These are phyloP conservation scores for Entelurus aequoreus DNA, from an alignment of 2,113 vertebrate genomes.

Conservation along the genomic window DNA sequence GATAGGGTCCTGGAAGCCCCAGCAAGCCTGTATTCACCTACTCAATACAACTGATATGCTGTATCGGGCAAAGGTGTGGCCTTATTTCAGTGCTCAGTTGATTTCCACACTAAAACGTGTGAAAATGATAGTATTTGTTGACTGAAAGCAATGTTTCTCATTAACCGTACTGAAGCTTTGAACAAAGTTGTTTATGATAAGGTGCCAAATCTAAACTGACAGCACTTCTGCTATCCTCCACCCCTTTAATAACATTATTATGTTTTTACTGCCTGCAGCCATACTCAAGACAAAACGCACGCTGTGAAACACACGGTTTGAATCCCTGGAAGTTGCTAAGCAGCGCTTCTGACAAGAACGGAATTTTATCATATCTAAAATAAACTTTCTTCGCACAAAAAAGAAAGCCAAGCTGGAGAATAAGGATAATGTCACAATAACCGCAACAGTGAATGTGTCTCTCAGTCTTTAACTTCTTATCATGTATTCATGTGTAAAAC, in stretches of 20 bases:
- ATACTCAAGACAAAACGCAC: conserved; percentile 49
- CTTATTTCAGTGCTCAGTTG: conserved; percentile 67
- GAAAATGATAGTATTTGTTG: conserved; percentile 39
- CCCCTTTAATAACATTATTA: conserved; percentile 16
- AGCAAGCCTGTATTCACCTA: conserved; percentile 58
- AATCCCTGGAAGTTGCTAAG: conserved; percentile 26
- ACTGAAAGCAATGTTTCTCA: conserved; percentile 42
- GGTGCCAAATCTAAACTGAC: conserved; percentile 45
- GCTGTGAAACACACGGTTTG: conserved; percentile 30
- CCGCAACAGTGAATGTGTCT: conserved; percentile 11
- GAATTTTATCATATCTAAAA: conserved; percentile 53
- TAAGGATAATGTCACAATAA: background rate
- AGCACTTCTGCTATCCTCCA: conserved; percentile 19
- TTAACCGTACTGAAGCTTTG: conserved; percentile 41
- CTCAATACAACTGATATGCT: conserved; percentile 77
- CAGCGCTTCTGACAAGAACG: conserved; percentile 26
- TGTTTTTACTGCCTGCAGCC: conserved; percentile 48
- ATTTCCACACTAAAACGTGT: conserved; percentile 61
- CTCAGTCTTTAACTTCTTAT: conserved; percentile 3
- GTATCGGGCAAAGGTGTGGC: conserved; percentile 72
- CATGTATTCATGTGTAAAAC: conserved; percentile 28
- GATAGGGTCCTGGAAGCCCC: conserved; percentile 76
- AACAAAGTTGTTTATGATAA: conserved; percentile 48
- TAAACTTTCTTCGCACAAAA: conserved; percentile 44
- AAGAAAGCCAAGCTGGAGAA: conserved; percentile 27